Evolutionary conservation across 2,797 vertebrate species (phyloP).

Genomic region (Pempheris klunzingeri): DNA sequence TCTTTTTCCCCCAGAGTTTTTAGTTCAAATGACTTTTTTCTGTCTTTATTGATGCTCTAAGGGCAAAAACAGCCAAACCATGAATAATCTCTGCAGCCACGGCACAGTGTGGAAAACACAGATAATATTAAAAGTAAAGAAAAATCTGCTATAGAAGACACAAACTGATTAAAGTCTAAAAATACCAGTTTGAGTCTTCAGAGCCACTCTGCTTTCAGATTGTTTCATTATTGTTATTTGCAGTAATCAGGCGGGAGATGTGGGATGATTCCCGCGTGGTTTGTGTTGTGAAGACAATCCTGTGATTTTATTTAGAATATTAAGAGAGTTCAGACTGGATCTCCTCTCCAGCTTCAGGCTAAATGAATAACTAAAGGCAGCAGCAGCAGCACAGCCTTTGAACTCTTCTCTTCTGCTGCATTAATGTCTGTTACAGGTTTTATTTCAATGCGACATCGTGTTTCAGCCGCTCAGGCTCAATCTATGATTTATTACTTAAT

Average conservation of each 20-base stretch:
- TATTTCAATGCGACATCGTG: neutral
- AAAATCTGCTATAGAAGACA: neutral
- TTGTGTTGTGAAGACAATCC: neutral
- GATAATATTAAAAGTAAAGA: neutral
- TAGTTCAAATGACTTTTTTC: too few species aligned
- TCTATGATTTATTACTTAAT: too few species aligned
- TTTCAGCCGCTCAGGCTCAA: too few species aligned
- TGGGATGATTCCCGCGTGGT: neutral
- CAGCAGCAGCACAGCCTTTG: too few species aligned
- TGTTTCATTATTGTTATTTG: neutral
- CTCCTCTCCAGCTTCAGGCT: neutral
- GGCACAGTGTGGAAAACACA: neutral
- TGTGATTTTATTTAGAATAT: neutral
- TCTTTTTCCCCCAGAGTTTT: neutral
- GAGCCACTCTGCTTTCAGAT: neutral
- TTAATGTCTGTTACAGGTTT: neutral
- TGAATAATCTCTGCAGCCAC: neutral
- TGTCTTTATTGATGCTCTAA: neutral
- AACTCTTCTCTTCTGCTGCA: neutral
- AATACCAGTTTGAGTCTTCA: neutral
- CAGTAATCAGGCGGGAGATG: neutral
- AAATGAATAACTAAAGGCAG: neutral
- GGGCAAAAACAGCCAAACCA: neutral
- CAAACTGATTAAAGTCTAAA: neutral
- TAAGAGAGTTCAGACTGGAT: neutral